phyloP scores from a whole-genome alignment of 2,888 invertebrate genomes.

The Chymomyza procnemis region DNA sequence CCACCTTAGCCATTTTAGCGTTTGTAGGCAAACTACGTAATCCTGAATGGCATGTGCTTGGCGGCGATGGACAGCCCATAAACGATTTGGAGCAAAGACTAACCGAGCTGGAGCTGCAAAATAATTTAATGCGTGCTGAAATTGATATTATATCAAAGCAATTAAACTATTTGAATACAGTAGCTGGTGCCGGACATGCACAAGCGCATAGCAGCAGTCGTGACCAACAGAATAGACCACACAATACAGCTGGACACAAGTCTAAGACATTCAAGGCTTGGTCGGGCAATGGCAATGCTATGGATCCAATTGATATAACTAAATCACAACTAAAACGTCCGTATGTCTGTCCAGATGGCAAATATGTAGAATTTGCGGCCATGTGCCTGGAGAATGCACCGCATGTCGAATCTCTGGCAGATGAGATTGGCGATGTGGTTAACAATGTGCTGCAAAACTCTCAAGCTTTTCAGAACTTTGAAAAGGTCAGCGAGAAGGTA shows the following conservation, averaged over 20 bases:
- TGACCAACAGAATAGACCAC: not conserved
- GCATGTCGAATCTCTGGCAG: conserved; percentile 47
- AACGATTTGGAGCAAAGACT: conserved; percentile 60
- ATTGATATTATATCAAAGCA: conserved; percentile 76
- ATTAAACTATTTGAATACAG: conserved; percentile 63
- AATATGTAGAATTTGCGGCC: conserved; percentile 67
- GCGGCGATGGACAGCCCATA: conserved; percentile 30
- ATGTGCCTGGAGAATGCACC: conserved; percentile 63
- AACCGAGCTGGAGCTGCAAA: conserved; percentile 71
- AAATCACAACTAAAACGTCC: conserved; percentile 62
- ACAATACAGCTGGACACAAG: conserved; percentile 7
- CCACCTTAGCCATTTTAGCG: conserved; percentile 60
- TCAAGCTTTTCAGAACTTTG: conserved; percentile 51
- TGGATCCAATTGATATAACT: conserved; percentile 58
- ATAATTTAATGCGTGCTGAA: conserved; percentile 76
- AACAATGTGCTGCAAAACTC: conserved; percentile 57
- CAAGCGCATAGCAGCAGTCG: not conserved
- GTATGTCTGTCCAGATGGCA: conserved; percentile 64
- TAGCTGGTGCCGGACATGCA: conserved; percentile 20
- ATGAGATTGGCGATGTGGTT: conserved; percentile 59
- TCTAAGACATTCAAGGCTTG: conserved; percentile 65
- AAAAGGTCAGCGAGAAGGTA: conserved; percentile 56
- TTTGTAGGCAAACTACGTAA: conserved; percentile 68
- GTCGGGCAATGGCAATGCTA: conserved; percentile 64
- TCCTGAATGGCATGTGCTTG: conserved; percentile 59